Evolutionary conservation across 2,888 invertebrate species (phyloP), one percentile per base, ranked within the genome.

Genomic region (Hoplodrina ambigua): DNA sequence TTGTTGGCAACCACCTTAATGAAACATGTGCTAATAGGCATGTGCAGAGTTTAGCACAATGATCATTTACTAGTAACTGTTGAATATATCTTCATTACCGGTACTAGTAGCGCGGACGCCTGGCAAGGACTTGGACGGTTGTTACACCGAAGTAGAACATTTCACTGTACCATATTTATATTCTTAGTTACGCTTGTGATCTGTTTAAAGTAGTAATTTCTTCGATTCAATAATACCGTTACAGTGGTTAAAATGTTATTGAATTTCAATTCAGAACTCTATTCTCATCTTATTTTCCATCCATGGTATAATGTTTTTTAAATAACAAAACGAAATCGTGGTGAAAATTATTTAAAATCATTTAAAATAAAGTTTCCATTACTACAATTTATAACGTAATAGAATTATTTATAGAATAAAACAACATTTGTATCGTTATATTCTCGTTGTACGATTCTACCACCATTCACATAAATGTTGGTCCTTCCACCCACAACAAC

Each of bases 121-220:
- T 63, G 72, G 74, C 74, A 56, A 82, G 81, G 82, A 83, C 73
- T 75, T 61, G 81, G 80, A 65, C 68, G 71, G 25, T 78, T 74
- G 44, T 92, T 71, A 91, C 90, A 93, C 91, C 86, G 90, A 69
- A 60, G 69, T n/a, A 84, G 17, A 55, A 55, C 19, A 7, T n/a
- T 25, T 52, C 57, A 10, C 57, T 59, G n/a, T 25, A 0, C 19
- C 4, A 17, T 46, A 11, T 19, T n/a, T 11, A 10, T 6, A 19
- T 10, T 49, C 2, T n/a, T 25, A 4, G 17, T 10, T 4, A 58
- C 6, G n/a, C 8, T 53, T 13, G 19, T 37, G 33, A 55, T 52
- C n/a, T 56, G 0, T 63, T 49, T 30, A 17, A 30, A 30, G 11
- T 44, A 20, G 11, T 44, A n/a, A 25, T 20, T 7, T 13, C 10